Base-by-base conservation (phyloP, 2,113 vertebrate species). In the Otolemur garnettii region DNA sequence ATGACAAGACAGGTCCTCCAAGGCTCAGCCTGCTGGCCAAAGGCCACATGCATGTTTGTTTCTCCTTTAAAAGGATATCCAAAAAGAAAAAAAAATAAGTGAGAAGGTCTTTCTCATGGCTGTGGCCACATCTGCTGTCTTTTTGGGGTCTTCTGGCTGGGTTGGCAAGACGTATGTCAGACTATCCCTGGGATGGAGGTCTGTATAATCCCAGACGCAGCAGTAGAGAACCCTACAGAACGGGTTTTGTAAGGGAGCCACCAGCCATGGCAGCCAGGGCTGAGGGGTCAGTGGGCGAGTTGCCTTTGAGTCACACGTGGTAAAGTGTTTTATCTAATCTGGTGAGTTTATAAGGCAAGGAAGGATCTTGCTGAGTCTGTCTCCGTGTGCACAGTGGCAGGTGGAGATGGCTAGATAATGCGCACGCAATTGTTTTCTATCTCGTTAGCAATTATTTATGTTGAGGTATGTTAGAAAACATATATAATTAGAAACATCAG, bases 401-500 rank as follows among this genome's bases (percentile, higher is more conserved):
- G 62, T 22, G 80, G 21, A 22, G n/a, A 62, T 53, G 62, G 78
- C 5, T 22, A 60, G 90, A 87, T 60, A 87, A 55, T 18, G 18
- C 3, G 0, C 45, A 9, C 30, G 69, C 33, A 17, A 15, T 15
- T 5, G 53, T 45, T 91, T 95, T 83, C 66, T 80, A 95, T 96
- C 90, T 81, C 66, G 0, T 57, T 50, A 4, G 81, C 77, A 55
- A 84, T 66, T 87, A 59, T 69, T 88, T 62, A n/a, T 24, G 83
- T 81, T 50, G 66, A 91, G 28, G 28, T 60, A 28, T 55, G 45
- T 82, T 64, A 74, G 77, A 72, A 95, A 87, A 85, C 38, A 45
- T 30, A 26, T 68, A 28, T 97, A 96, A 97, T 97, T 92, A 96
- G n/a, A n/a, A n/a, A n/a, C n/a, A n/a, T n/a, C n/a, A n/a, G n/a